Evolutionary conservation across 1,140 invertebrate species (phyloP).

Genomic region (Drosophila parabipectinata): DNA sequence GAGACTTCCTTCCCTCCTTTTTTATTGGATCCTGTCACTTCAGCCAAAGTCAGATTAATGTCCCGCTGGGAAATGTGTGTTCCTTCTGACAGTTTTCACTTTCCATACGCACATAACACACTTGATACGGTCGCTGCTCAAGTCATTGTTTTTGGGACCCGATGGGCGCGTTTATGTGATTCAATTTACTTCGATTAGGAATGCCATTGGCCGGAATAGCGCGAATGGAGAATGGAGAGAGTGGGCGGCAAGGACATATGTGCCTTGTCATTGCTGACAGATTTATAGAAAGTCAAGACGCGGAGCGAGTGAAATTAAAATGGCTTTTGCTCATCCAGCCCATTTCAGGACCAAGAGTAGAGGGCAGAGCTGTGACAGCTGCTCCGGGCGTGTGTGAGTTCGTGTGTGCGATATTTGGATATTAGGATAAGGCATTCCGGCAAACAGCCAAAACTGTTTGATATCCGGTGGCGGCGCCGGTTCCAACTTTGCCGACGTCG

Average conservation of each 20-base stretch:
- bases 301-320: slow-evolving; percentile 67
- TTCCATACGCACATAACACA: slow-evolving; percentile 11
- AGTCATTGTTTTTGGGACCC: slow-evolving; percentile 18
- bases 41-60: slow-evolving; percentile 50
- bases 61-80: slow-evolving; percentile 25
- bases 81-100: slow-evolving; percentile 18
- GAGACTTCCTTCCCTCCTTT: not conserved
- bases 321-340: slow-evolving; percentile 72
- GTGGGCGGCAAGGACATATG: slow-evolving; percentile 5
- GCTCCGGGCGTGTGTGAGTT: slow-evolving; percentile 28
- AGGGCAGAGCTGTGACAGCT: slow-evolving; percentile 30
- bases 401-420: slow-evolving; percentile 33
- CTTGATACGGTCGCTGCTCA: slow-evolving; percentile 37
- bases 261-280: slow-evolving; percentile 61
- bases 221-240: not conserved
- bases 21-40: slow-evolving; percentile 30
- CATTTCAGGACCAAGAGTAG: slow-evolving; percentile 23
- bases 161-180: slow-evolving; percentile 61
- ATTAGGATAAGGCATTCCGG: slow-evolving; percentile 44
- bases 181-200: slow-evolving; percentile 80
- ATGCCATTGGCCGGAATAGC: slow-evolving; percentile 45
- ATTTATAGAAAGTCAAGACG: slow-evolving; percentile 71
- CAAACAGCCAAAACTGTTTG: slow-evolving; percentile 64
- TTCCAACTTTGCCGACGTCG: slow-evolving; percentile 59
- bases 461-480: slow-evolving; percentile 75